Percentiles rank a stretch among this genome's conserved stretches.
phyloP scores from a whole-genome alignment of 1,140 invertebrate species.

The Heliconius nattereri region DNA sequence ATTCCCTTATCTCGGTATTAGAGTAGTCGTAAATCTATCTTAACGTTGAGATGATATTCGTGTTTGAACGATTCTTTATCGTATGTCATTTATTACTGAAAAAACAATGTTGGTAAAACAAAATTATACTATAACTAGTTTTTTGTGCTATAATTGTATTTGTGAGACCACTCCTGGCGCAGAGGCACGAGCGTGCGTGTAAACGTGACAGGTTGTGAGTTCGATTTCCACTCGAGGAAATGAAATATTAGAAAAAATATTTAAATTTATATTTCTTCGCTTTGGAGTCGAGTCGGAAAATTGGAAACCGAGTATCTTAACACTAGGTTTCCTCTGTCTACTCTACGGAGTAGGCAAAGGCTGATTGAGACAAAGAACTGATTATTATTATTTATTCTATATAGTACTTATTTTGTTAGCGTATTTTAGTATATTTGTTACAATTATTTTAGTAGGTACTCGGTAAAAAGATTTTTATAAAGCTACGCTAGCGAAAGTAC shows the following conservation, averaged over 20 bases:
- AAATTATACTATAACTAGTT: neutral
- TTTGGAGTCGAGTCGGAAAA: too few species aligned
- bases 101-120: neutral
- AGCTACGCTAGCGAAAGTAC: too few species aligned
- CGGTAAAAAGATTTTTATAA: too few species aligned
- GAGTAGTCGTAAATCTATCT: slow-evolving; percentile 22
- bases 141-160: neutral
- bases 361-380: too few species aligned
- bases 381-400: too few species aligned
- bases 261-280: too few species aligned
- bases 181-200: rapidly evolving
- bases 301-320: too few species aligned
- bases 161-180: neutral
- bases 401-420: too few species aligned
- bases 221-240: neutral
- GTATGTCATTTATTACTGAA: slow-evolving; percentile 24
- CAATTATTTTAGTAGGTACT: too few species aligned
- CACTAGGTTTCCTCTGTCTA: too few species aligned
- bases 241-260: neutral
- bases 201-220: neutral
- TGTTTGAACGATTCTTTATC: slow-evolving; percentile 19
- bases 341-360: too few species aligned
- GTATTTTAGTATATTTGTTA: too few species aligned
- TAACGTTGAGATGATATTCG: slow-evolving; percentile 22
- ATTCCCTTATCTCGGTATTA: slow-evolving; percentile 21